Percentiles rank a stretch among this genome's conserved stretches.
phyloP scores from a whole-genome alignment of 2,797 vertebrate genomes.

The Cynopterus sphinx region DNA sequence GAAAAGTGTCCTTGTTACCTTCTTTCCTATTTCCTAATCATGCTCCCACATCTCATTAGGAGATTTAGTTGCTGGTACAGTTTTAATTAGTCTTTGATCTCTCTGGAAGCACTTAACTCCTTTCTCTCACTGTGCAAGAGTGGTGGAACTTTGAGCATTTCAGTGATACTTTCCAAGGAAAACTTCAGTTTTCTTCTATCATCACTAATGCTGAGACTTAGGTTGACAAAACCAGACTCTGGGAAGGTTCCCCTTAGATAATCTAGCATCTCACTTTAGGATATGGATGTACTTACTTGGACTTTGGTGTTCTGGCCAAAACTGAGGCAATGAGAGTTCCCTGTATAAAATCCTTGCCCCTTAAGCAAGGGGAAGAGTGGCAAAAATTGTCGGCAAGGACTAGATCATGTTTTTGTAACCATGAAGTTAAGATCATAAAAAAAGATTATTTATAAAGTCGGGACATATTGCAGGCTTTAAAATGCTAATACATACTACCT shows the following conservation, averaged over 20 bases:
- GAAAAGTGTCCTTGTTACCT: background rate
- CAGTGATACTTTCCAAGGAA: background rate
- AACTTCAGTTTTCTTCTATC: background rate
- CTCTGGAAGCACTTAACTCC: background rate
- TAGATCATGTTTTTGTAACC: background rate
- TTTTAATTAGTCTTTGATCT: background rate
- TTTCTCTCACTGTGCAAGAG: background rate
- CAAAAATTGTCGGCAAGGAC: background rate
- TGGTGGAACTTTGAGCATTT: background rate
- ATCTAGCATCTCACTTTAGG: background rate
- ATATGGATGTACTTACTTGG: background rate
- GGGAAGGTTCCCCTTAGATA: background rate
- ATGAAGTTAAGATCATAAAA: background rate
- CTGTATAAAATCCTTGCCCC: background rate
- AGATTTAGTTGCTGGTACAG: background rate
- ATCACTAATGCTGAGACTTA: background rate
- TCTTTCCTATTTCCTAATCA: background rate
- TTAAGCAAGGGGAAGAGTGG: background rate
- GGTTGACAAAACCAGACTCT: background rate
- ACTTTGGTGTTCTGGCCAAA: background rate
- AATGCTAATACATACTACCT: background rate
- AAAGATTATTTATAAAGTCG: background rate
- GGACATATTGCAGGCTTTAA: background rate
- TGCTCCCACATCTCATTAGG: background rate
- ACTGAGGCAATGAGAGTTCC: background rate